These are phyloP conservation scores for Oenanthe oenanthe DNA, from an alignment of 2,113 vertebrate species.

Conservation along the genomic window DNA sequence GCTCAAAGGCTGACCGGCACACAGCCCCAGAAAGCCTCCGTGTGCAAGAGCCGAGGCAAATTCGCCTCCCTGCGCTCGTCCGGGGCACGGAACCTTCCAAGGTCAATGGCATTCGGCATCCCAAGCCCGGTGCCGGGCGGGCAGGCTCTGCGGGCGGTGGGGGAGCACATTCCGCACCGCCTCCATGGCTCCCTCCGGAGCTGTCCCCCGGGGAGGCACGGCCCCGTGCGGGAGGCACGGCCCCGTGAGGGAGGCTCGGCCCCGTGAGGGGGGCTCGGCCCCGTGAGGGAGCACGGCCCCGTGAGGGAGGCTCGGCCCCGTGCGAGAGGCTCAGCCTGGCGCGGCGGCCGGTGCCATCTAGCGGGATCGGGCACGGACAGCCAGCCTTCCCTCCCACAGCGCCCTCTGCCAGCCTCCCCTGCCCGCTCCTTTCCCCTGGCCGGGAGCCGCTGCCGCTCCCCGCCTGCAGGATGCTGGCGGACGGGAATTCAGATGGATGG, in stretches of 20 bases:
- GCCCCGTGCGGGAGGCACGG: not conserved
- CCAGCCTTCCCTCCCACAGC: fast-evolving
- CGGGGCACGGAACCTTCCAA: not conserved
- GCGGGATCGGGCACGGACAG: not conserved
- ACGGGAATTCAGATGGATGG: not conserved
- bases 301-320: too few relatives aligned
- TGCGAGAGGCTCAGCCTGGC: fast-evolving
- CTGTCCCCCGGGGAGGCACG: fast-evolving
- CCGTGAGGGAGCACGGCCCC: too few relatives aligned
- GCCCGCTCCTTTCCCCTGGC: fast-evolving
- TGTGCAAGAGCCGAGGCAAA: too few relatives aligned
- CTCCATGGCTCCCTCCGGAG: not conserved
- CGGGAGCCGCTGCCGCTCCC: not conserved
- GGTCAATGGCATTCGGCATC: fast-evolving
- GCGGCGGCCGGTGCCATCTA: constrained; percentile 7
- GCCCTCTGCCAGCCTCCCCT: fast-evolving
- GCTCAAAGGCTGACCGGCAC: not conserved
- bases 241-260: too few relatives aligned
- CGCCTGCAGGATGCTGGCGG: not conserved
- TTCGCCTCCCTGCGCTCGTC: not conserved
- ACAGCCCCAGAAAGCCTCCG: not conserved
- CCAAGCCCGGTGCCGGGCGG: not conserved
- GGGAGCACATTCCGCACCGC: fast-evolving
- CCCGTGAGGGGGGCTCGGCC: too few relatives aligned
- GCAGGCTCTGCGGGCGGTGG: not conserved